Base-by-base conservation (phyloP, 2,113 vertebrate genomes). In the Solea senegalensis region DNA sequence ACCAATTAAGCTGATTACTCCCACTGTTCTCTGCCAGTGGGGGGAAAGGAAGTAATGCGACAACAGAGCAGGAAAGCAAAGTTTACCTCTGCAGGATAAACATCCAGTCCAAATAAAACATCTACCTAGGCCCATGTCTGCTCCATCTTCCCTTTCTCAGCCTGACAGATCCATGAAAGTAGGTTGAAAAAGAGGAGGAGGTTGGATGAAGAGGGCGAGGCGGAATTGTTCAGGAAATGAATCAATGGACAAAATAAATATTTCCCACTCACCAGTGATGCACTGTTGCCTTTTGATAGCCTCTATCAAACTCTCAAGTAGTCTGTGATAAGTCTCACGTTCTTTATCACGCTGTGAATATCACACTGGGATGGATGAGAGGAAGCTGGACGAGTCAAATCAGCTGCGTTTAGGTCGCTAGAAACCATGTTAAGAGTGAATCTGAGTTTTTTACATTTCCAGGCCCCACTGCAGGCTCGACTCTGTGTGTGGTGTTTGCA, bases 1-100 rank as follows among this genome's bases (percentile, higher is more conserved):
- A 72, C 76, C 76, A 84, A 90, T 90, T 85, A 89, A 69, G 78
- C 80, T 78, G 74, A 89, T 89, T 87, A 90, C 59, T 72, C 84
- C 84, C 60, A 79, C 82, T 81, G 82, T 75, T 87, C 56, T 78
- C 66, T 75, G 76, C 73, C 65, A 48, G 72, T 83, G 86, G 81
- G 82, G 80, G 73, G 54, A 82, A 65, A 61, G 74, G 72, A 85
- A 78, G 74, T 55, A 74, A 69, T 67, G 71, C 39, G 66, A 83
- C 72, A 73, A 75, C 71, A 80, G 67, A 77, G 85, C 13, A 63
- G 55, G 67, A 65, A 81, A 77, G 75, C 56, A 84, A 82, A 83
- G 80, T 80, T 89, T 80, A 86, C 82, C 82, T 85, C 82, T 60
- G 65, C 67, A 59, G 59, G 65, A 80, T 88, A 83, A 88, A 81